These are phyloP conservation scores for Cydia strobilella DNA, from an alignment of 1,140 invertebrate genomes.

Conservation along the genomic window DNA sequence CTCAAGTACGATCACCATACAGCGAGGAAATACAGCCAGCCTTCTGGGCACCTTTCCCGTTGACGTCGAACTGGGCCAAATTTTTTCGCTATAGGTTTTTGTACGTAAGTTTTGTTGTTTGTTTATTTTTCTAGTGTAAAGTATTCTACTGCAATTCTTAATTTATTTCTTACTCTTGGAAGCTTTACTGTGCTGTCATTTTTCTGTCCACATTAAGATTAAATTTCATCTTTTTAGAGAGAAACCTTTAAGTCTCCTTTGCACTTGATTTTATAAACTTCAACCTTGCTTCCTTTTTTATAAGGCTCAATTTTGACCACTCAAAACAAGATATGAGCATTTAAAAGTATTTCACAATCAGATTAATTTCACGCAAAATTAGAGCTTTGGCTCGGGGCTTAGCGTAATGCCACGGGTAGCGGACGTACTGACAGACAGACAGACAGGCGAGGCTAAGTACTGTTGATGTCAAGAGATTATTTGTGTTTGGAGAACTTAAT, in stretches of 20 bases:
- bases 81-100: no score
- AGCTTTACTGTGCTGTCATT: no score
- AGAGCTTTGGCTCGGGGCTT: not conserved
- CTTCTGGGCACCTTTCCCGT: no score
- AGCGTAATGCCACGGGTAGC: slow-evolving; percentile 15
- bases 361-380: slow-evolving; percentile 18
- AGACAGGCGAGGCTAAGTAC: not conserved
- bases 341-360: not conserved
- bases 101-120: no score
- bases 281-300: not conserved
- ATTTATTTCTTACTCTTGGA: not conserved
- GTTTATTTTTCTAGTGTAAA: no score
- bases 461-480: not conserved
- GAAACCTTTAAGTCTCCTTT: not conserved
- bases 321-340: not conserved
- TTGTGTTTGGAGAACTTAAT: not conserved
- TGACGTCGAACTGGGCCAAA: no score
- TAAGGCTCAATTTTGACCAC: not conserved
- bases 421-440: slow-evolving; percentile 6
- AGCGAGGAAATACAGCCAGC: no score
- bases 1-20: no score
- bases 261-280: no score
- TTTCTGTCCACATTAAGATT: not conserved
- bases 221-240: not conserved
- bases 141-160: no score